A percentile compares a stretch with the other conserved stretches of the same genome.
These are phyloP conservation scores for Trissolcus basalis DNA, from an alignment of 1,140 invertebrate species.

Conservation along the genomic window DNA sequence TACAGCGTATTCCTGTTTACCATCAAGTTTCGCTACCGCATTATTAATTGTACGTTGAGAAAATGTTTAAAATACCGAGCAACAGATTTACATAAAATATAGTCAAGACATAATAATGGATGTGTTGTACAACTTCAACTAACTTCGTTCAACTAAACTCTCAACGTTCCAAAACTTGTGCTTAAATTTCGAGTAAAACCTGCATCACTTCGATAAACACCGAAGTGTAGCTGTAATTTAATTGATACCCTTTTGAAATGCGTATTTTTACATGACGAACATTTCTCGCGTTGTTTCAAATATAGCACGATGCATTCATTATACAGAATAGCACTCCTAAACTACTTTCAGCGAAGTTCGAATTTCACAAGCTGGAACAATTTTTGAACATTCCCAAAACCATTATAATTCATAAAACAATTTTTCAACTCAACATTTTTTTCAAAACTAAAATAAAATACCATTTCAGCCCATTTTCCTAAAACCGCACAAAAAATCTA, in stretches of 20 bases:
- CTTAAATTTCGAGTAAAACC: constrained; percentile 21
- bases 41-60: constrained; percentile 15
- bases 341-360: no score
- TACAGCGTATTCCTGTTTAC: constrained; percentile 3
- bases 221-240: constrained; percentile 27
- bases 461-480: no score
- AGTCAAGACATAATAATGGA: constrained; percentile 25
- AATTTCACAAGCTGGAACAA: no score
- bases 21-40: not conserved
- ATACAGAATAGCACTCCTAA: not conserved
- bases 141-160: constrained; percentile 32
- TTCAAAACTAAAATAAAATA: constrained; percentile 25
- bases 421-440: not conserved
- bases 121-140: constrained; percentile 27
- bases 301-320: constrained; percentile 1
- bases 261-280: not conserved
- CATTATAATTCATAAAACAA: no score
- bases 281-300: not conserved
- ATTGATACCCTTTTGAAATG: constrained; percentile 20
- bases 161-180: constrained; percentile 31
- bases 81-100: constrained; percentile 40
- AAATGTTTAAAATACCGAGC: constrained; percentile 14
- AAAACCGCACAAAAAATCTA: no score
- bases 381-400: no score
- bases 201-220: constrained; percentile 26